Evolutionary conservation across 2,888 invertebrate species (phyloP), one percentile per base, ranked within the genome.

Genomic region (Cheilosia vernalis): DNA sequence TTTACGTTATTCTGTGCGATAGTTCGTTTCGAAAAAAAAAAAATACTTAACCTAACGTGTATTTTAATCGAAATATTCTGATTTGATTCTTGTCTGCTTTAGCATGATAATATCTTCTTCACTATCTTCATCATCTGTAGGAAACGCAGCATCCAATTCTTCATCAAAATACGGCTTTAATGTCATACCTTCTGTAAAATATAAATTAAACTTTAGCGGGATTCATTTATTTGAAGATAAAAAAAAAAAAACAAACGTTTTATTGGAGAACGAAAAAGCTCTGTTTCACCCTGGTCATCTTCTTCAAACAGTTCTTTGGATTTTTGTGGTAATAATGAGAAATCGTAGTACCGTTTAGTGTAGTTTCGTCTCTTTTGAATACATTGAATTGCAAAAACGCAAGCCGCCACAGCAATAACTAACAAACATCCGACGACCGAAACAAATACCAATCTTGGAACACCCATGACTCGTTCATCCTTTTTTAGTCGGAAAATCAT

Each of bases 361-460:
- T 84, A 88, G 4, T 88, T 81, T 10, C 88, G 87, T 7, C 90
- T 87, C 1, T 89, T 88, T 87, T 91, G 88, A 80, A 90, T 79
- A 49, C 89, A 91, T 78, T 92, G 91, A 2, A 91, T 89, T 83
- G 90, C 89, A 27, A 92, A 87, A 13, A 90, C 89, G 67, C 90
- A 90, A 21, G 89, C 70, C 13, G 90, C 88, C 4, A 92, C 89
- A 19, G 87, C 66, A 2, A 90, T 86, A 13, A 92, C 90, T 37
- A 91, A 88, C 2, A 90, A 66, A 33, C 89, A 88, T 94, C 97
- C 96, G 87, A 95, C 93, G 10, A 96, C 89, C 89, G 96, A 94
- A 40, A 97, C 94, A 90, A 97, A 97, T 2, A 95, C 93, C 24
- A 96, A 93, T 33, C 97, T 92, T 0, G 97, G 96, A 92, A 97